Base-by-base conservation (phyloP, 2,797 vertebrate species). In the Smutsia gigantea region DNA sequence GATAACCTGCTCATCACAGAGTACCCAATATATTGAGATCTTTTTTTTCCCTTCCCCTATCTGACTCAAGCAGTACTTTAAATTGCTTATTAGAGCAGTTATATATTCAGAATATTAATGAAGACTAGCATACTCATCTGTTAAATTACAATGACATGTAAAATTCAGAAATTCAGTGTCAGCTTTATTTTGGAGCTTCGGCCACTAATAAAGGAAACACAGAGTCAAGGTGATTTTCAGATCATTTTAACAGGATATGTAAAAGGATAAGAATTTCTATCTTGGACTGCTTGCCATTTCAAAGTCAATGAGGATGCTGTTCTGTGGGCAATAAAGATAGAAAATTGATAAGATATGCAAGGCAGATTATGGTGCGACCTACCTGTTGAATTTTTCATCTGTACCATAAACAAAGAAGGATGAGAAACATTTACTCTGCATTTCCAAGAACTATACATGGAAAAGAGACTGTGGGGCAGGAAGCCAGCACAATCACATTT, bases 51-150 rank as follows among this genome's bases (percentile, higher is more conserved):
- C 51, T 27, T 29, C 42, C 83, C 5, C 71, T 97, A 75, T 82
- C 90, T 95, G 39, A n/a, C 87, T 90, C 72, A 97, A 46, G 92
- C 68, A 95, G 57, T 85, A 81, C 68, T 97, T 98, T 96, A 95
- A 93, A 94, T 97, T 96, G 78, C 95, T 97, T 98, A 97, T 98
- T 98, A 97, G 78, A 97, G 77, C 77, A 94, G 81, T 93, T 96
- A 97, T 78, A 63, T n/a, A 92, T 89, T 95, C 31, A 93, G 95
- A 98, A 98, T 98, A 93, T 97, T 98, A 98, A 98, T 92, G 94
- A 95, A 88, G 95, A 96, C 91, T 53, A 87, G 25, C 1, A 71
- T 53, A 39, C 5, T 86, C 89, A 91, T 95, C 61, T 98, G 87
- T 98, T 98, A 96, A 98, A 97, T 97, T 96, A 95, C 93, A 93